Evolutionary conservation across 2,113 vertebrate species (phyloP), one percentile per base, ranked within the genome.

Genomic region (Mus pahari): DNA sequence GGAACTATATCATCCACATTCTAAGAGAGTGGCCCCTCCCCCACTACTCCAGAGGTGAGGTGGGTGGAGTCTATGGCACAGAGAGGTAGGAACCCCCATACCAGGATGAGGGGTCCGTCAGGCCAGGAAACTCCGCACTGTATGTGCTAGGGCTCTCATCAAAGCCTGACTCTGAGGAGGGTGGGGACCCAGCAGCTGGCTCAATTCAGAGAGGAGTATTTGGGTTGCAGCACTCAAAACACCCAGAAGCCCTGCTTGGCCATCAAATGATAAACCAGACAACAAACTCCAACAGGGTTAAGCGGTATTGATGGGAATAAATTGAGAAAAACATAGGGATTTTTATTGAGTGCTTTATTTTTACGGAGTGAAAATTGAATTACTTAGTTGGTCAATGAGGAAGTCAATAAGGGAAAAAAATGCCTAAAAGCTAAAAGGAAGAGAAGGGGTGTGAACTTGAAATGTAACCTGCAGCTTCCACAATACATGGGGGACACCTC

Each of bases 261-360:
- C 1, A 86, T 48, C 77, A n/a, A 77, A 50, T 14, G 74, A 53
- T 26, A 71, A 79, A 88, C 42, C 70, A 64, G 93, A 74, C 90
- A 81, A 94, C 39, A 66, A 75, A n/a, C 66, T 16, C 28, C 20
- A 83, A 53, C 8, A 55, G 71, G 66, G 86, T 36, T 62, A 73
- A 78, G 58, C 0, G 1, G 71, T 58, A 91, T 42, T 3, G 62
- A 95, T 31, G 28, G 16, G 66, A 90, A 95, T 74, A 83, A 74
- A 83, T 9, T 24, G 94, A 89, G 95, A 94, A 86, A 95, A 93
- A 83, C 77, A 16, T 39, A 71, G 73, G 71, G 36, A 26, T 73
- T 93, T 90, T 94, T 73, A 95, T n/a, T 60, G 91, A 87, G 89
- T n/a, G 91, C 70, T 95, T 95, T 53, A 91, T 93, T 93, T 96